Evolutionary conservation across 2,888 invertebrate genomes (phyloP).

Genomic region (Biston stratarius): DNA sequence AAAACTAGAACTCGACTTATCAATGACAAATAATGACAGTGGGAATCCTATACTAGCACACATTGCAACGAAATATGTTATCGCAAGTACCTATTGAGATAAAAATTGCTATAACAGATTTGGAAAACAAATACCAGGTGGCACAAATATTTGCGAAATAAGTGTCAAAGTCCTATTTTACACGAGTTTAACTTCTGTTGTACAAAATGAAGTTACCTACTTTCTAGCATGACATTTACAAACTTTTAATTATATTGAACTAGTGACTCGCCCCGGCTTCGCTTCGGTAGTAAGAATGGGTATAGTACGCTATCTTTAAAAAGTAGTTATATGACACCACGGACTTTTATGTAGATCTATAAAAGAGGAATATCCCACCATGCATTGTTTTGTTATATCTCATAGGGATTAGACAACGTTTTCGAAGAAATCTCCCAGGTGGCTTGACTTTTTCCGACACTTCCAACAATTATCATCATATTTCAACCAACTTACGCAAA

Average conservation of each 20-base stretch:
- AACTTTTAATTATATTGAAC: background rate
- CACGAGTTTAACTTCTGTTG: background rate
- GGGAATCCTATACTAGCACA: slow-evolving; percentile 1
- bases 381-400: too few species aligned
- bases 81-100: slow-evolving; percentile 18
- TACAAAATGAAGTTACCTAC: background rate
- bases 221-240: background rate
- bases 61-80: slow-evolving; percentile 15
- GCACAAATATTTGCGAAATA: slow-evolving; percentile 23
- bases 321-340: too few species aligned
- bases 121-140: slow-evolving; percentile 14
- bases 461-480: too few species aligned
- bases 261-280: too few species aligned
- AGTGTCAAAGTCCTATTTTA: slow-evolving; percentile 26
- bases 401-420: too few species aligned
- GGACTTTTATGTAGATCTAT: too few species aligned
- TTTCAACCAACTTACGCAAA: too few species aligned
- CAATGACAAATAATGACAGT: slow-evolving; percentile 29
- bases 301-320: too few species aligned
- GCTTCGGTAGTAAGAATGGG: too few species aligned
- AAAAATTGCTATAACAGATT: slow-evolving; percentile 27
- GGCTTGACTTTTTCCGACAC: too few species aligned
- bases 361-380: too few species aligned
- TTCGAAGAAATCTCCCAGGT: too few species aligned
- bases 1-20: slow-evolving; percentile 21